These are phyloP conservation scores for Corythornis leucogaster DNA, from an alignment of 2,797 vertebrate species.

Conservation along the genomic window DNA sequence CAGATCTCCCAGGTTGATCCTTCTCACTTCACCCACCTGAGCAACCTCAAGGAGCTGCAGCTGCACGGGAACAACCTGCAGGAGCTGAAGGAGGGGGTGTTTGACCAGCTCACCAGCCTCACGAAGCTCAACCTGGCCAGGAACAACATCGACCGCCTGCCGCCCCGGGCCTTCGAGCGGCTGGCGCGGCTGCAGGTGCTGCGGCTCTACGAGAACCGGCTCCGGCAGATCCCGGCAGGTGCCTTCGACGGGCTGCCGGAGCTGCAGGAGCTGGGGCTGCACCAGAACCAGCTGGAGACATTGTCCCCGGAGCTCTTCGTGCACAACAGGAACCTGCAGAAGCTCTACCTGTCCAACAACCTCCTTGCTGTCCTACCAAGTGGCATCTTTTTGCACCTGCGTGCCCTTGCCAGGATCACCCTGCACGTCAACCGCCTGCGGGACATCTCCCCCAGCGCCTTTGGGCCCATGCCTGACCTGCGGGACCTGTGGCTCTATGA, in stretches of 20 bases:
- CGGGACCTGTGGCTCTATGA: constrained; percentile 91
- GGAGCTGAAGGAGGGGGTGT: constrained; percentile 78
- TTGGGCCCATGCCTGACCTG: constrained; percentile 85
- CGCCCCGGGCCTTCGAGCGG: constrained; percentile 79
- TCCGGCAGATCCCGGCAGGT: constrained; percentile 81
- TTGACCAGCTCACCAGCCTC: constrained; percentile 83
- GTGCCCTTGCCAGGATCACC: constrained; percentile 82
- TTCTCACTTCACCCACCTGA: constrained; percentile 71
- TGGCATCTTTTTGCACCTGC: constrained; percentile 86
- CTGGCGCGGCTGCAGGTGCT: constrained; percentile 83
- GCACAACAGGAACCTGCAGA: constrained; percentile 83
- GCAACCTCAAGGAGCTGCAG: constrained; percentile 86
- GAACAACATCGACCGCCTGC: constrained; percentile 83
- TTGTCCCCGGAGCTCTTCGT: constrained; percentile 84
- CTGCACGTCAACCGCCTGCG: constrained; percentile 87
- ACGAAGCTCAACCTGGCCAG: constrained; percentile 82
- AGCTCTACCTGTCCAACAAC: constrained; percentile 90
- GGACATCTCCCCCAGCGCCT: constrained; percentile 80
- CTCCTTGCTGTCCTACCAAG: constrained; percentile 81
- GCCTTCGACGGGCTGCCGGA: constrained; percentile 83
- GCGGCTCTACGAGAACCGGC: constrained; percentile 85
- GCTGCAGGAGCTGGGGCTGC: constrained; percentile 86
- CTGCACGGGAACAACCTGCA: constrained; percentile 78
- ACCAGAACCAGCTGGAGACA: constrained; percentile 85
- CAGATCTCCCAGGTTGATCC: constrained; percentile 75